Evolutionary conservation across 2,113 vertebrate species (phyloP).

Genomic region (Blennius ocellaris): DNA sequence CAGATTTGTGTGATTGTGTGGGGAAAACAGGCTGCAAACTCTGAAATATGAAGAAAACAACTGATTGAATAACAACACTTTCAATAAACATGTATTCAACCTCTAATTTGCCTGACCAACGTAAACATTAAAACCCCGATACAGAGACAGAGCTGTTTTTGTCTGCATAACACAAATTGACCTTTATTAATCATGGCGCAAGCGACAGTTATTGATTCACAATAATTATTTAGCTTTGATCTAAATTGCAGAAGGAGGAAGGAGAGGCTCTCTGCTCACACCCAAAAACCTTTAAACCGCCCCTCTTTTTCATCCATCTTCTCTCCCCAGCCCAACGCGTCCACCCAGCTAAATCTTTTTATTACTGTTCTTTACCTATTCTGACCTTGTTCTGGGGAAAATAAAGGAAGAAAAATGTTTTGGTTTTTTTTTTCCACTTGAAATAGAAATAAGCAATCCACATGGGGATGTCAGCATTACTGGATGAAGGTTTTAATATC

Average conservation of each 20-base stretch:
- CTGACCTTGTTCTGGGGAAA: conserved; percentile 16
- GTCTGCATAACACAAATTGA: neutral
- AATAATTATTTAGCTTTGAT: neutral
- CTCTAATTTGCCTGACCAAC: neutral
- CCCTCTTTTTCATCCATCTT: neutral
- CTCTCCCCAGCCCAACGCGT: neutral
- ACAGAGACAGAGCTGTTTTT: neutral
- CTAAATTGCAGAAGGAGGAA: neutral
- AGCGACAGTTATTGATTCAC: neutral
- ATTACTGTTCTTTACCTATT: neutral
- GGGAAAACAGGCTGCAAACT: too few species aligned
- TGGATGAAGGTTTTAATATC: conserved; percentile 66
- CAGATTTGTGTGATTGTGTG: too few species aligned
- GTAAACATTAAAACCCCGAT: neutral
- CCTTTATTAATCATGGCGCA: neutral
- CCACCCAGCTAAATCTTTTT: conserved; percentile 8
- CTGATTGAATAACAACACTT: neutral
- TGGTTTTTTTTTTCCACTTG: conserved; percentile 51
- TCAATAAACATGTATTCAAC: neutral
- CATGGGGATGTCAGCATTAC: conserved; percentile 45
- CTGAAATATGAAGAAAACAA: neutral
- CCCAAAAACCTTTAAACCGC: neutral
- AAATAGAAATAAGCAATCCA: conserved; percentile 49
- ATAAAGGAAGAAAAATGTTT: conserved; percentile 35
- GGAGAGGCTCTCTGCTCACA: neutral